Conservation (phyloP, 2,113 vertebrate genomes). For the Aplodontia rufa region DNA sequence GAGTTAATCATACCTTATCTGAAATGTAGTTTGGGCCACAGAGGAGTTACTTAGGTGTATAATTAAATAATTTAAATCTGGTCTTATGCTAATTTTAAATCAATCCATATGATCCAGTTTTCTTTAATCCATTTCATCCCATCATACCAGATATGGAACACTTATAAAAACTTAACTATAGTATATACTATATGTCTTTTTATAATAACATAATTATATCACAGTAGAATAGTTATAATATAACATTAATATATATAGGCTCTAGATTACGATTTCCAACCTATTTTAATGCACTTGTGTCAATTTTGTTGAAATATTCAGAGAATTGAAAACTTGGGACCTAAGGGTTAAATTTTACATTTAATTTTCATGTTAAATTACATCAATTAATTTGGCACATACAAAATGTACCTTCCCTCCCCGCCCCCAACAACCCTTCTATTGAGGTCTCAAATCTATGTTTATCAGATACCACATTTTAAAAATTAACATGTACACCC, state of each 20-base stretch:
- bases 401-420: not conserved
- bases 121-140: not conserved
- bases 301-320: not conserved
- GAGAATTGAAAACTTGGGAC: not conserved
- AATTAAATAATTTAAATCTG: not conserved
- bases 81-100: not conserved
- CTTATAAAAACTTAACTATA: not conserved
- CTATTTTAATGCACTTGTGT: not conserved
- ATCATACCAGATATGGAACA: not conserved
- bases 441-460: not conserved
- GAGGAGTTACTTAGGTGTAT: not conserved
- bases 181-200: not conserved
- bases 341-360: not conserved
- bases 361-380: conserved; percentile 17
- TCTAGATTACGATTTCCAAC: not conserved
- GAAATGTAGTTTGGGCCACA: not conserved
- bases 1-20: not conserved
- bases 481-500: not conserved
- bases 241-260: not conserved
- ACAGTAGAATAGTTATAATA: not conserved
- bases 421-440: not conserved
- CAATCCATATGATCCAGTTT: not conserved
- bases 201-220: not conserved
- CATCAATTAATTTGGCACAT: not conserved
- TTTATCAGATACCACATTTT: conserved; percentile 5